Evolutionary conservation across 1,140 invertebrate species (phyloP).

Genomic region (Lepidurus packardi): DNA sequence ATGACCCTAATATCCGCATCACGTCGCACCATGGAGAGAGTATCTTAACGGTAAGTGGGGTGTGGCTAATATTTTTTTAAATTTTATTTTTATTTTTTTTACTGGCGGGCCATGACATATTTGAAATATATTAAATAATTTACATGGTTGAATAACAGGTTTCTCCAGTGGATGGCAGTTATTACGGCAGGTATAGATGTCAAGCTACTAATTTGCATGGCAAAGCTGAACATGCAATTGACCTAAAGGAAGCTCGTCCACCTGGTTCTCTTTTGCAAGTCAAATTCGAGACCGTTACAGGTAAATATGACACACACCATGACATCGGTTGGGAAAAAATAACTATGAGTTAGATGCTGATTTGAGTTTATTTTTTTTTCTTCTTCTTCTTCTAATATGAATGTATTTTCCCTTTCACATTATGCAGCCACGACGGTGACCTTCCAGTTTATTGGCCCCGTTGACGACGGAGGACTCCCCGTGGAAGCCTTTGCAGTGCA

Average conservation of each 20-base stretch:
- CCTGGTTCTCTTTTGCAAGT: slow-evolving; percentile 54
- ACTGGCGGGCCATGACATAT: slow-evolving; percentile 22
- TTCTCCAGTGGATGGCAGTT: slow-evolving; percentile 54
- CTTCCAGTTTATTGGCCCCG: slow-evolving; percentile 67
- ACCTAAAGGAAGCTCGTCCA: slow-evolving; percentile 62
- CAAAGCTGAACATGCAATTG: slow-evolving; percentile 56
- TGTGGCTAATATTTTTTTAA: slow-evolving; percentile 22
- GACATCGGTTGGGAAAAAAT: slow-evolving; percentile 2
- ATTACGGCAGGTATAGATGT: slow-evolving; percentile 75
- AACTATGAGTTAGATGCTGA: not conserved
- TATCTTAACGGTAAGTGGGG: slow-evolving; percentile 49
- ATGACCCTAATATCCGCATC: slow-evolving; percentile 50
- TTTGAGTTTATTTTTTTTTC: not conserved
- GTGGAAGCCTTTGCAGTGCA: slow-evolving; percentile 63
- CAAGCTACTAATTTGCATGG: slow-evolving; percentile 72
- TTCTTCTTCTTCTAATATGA: slow-evolving; percentile 6
- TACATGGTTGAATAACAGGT: slow-evolving; percentile 46
- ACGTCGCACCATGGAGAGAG: slow-evolving; percentile 61
- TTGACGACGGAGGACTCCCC: slow-evolving; percentile 64
- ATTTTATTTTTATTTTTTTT: slow-evolving; percentile 35
- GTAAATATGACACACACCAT: slow-evolving; percentile 35
- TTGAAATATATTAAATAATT: not conserved
- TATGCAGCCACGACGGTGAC: slow-evolving; percentile 68
- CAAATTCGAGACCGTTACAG: slow-evolving; percentile 58
- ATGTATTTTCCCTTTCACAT: slow-evolving; percentile 25